phyloP scores from a whole-genome alignment of 2,888 invertebrate genomes.

The Eupithecia vulgata region DNA sequence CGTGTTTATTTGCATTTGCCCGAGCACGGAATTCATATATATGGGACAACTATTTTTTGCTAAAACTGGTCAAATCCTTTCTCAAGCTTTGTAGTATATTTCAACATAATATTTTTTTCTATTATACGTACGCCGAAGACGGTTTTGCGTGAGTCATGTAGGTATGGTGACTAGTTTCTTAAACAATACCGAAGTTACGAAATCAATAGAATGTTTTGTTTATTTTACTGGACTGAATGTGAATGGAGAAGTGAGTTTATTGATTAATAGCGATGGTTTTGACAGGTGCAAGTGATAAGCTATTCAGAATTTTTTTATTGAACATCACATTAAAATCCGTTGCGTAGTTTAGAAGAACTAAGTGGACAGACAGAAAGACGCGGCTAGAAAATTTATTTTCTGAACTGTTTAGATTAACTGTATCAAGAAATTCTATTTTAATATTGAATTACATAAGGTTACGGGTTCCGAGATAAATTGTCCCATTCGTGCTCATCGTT shows the following conservation, averaged over 20 bases:
- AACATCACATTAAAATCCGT: neutral
- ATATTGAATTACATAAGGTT: too few species aligned
- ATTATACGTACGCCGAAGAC: neutral
- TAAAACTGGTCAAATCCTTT: too few species aligned
- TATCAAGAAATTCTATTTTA: too few species aligned
- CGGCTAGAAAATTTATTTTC: neutral
- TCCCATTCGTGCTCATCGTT: too few species aligned
- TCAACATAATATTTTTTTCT: neutral
- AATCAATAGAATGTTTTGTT: neutral
- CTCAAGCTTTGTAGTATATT: too few species aligned
- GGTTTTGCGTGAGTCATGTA: neutral
- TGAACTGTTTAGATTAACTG: too few species aligned
- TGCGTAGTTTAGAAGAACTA: neutral
- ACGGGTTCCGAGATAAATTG: too few species aligned
- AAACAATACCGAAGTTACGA: constrained; percentile 12
- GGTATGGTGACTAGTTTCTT: neutral
- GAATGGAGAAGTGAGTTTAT: neutral
- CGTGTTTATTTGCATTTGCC: too few species aligned
- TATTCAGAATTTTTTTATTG: neutral
- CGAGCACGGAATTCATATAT: too few species aligned
- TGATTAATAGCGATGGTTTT: neutral
- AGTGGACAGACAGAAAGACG: neutral
- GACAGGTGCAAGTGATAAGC: neutral
- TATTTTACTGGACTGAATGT: constrained; percentile 3
- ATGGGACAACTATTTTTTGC: too few species aligned